phyloP scores from a whole-genome alignment of 2,888 invertebrate genomes.

The Pantelozetes paolii region DNA sequence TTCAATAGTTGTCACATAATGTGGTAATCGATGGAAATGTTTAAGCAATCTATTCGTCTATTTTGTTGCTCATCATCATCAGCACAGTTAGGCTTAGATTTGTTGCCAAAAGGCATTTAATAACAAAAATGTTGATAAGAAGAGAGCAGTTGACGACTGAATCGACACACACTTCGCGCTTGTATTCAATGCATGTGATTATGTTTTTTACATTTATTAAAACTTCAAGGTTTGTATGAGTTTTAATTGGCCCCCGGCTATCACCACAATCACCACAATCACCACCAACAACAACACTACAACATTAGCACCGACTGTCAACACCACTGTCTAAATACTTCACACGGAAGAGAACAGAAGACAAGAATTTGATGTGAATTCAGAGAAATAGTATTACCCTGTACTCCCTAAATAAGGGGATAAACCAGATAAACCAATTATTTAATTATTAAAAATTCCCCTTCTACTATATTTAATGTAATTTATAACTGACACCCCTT shows the following conservation, averaged over 20 bases:
- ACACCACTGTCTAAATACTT: slow-evolving; percentile 11
- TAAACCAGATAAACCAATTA: too few species aligned
- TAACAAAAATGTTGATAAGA: slow-evolving; percentile 18
- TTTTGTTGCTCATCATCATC: slow-evolving; percentile 24
- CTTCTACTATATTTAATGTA: too few species aligned
- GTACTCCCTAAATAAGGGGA: too few species aligned
- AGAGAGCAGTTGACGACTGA: slow-evolving; percentile 4
- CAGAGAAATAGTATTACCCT: too few species aligned
- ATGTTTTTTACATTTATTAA: slow-evolving; percentile 30
- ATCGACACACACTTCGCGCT: slow-evolving; percentile 1
- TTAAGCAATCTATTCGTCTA: slow-evolving; percentile 2
- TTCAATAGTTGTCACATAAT: slow-evolving; percentile 25
- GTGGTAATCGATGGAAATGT: slow-evolving; percentile 22
- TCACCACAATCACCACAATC: neutral
- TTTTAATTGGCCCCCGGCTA: slow-evolving; percentile 7
- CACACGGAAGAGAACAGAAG: slow-evolving; percentile 24
- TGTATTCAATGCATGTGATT: slow-evolving; percentile 22
- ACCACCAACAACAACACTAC: too few species aligned
- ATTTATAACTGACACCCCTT: too few species aligned
- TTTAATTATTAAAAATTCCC: too few species aligned
- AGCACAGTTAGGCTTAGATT: neutral
- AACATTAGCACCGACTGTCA: slow-evolving; percentile 9
- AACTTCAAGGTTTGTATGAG: slow-evolving; percentile 7
- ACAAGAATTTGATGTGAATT: slow-evolving; percentile 5
- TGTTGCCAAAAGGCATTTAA: slow-evolving; percentile 19